Conservation (phyloP, 1,140 invertebrate species). For the Apis laboriosa region DNA sequence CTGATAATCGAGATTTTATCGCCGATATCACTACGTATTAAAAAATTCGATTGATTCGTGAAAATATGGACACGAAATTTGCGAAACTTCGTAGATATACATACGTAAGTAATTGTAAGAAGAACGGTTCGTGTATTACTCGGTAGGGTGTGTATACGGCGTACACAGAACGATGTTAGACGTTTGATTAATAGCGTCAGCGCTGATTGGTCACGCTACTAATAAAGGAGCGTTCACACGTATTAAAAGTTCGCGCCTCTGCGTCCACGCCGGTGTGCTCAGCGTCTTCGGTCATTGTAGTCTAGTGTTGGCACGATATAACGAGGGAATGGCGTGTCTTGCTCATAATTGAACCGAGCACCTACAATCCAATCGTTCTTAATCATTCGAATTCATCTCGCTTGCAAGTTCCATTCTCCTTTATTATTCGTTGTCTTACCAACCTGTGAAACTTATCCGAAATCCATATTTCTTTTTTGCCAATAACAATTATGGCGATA, state of each 20-base stretch:
- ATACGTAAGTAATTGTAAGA: conserved; percentile 20
- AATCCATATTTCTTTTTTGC: conserved; percentile 24
- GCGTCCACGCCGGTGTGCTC: conserved; percentile 56
- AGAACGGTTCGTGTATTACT: conserved; percentile 9
- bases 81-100: not conserved
- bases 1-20: too few relatives aligned
- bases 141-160: conserved; percentile 21
- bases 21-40: not conserved
- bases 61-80: not conserved
- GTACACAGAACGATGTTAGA: conserved; percentile 66
- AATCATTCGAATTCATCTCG: conserved; percentile 79
- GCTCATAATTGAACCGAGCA: conserved; percentile 77
- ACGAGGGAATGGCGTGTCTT: conserved; percentile 79
- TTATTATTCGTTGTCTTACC: conserved; percentile 49
- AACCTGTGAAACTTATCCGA: conserved; percentile 49
- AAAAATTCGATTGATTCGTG: not conserved
- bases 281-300: conserved; percentile 39
- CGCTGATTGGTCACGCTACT: conserved; percentile 79
- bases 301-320: conserved; percentile 70
- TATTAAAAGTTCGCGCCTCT: conserved; percentile 76
- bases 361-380: conserved; percentile 79
- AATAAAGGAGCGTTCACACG: conserved; percentile 80
- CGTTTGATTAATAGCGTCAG: conserved; percentile 79
- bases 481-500: conserved; percentile 9
- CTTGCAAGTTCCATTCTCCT: conserved; percentile 57